Percentiles rank a stretch among this genome's conserved stretches.
These are phyloP conservation scores for Empis livida DNA, from an alignment of 2,888 invertebrate genomes.

Conservation along the genomic window DNA sequence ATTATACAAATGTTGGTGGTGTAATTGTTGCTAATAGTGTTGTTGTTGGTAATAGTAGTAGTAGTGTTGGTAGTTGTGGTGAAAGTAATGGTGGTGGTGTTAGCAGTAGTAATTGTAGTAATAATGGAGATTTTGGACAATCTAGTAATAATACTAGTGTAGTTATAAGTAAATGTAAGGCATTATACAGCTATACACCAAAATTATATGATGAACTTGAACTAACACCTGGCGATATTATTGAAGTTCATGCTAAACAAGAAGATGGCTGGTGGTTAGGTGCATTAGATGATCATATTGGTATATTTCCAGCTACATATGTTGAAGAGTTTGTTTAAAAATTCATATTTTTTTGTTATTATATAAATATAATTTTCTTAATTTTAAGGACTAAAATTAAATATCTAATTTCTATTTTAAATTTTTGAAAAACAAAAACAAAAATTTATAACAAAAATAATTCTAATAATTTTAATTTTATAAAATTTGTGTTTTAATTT, in stretches of 20 bases:
- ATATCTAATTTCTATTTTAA: too few relatives aligned
- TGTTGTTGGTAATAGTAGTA: constrained; percentile 12
- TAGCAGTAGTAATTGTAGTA: constrained; percentile 1
- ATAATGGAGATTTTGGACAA: not conserved
- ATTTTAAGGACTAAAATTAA: too few relatives aligned
- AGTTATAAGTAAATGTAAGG: constrained; percentile 61
- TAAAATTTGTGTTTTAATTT: too few relatives aligned
- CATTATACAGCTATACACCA: constrained; percentile 77
- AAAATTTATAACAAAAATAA: too few relatives aligned
- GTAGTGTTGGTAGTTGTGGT: not conserved
- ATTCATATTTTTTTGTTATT: too few relatives aligned
- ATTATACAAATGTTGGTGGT: not conserved
- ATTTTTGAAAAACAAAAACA: too few relatives aligned
- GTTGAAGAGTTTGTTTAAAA: constrained; percentile 59
- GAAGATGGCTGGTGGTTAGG: constrained; percentile 94
- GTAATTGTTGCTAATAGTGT: constrained; percentile 14
- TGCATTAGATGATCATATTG: constrained; percentile 61
- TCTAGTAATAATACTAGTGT: not conserved
- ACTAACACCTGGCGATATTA: constrained; percentile 64
- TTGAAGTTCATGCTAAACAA: constrained; percentile 80
- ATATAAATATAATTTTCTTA: too few relatives aligned
- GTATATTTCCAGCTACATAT: constrained; percentile 90
- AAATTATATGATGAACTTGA: constrained; percentile 78
- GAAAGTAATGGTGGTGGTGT: not conserved
- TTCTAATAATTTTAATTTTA: too few relatives aligned